phyloP scores from a whole-genome alignment of 2,113 vertebrate species.

The human (Homo sapiens) region GRCh38 chr13:69583001-69583500 shows the following conservation, averaged over 20 bases:
- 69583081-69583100: background rate
- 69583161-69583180: background rate
- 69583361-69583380: background rate
- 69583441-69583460: background rate
- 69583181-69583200: background rate
- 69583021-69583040: background rate
- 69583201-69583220: background rate
- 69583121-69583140: background rate
- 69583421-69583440: background rate
- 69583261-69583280: fast-evolving
- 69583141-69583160: background rate
- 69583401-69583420: background rate
- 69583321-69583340: background rate
- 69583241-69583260: background rate
- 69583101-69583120: background rate
- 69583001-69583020: background rate
- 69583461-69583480: background rate
- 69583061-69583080: background rate
- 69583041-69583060: no score
- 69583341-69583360: background rate
- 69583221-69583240: background rate
- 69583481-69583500: background rate
- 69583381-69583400: background rate
- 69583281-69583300: background rate
- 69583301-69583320: background rate